Evolutionary conservation across 2,113 vertebrate genomes (phyloP).

Genomic region (Balaeniceps rex): DNA sequence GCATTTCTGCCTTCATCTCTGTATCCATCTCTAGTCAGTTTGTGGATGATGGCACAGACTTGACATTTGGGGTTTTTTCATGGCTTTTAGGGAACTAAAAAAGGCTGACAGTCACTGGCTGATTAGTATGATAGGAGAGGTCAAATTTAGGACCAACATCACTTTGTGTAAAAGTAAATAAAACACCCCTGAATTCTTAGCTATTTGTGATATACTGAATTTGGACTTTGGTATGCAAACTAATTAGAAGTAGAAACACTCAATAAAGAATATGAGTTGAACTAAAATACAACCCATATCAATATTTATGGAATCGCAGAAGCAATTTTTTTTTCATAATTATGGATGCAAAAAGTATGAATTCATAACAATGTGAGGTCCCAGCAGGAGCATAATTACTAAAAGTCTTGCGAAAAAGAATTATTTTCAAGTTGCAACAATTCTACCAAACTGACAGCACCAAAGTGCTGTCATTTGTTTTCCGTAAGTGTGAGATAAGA

Average conservation of each 20-base stretch:
- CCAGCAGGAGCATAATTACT: not conserved
- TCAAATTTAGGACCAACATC: not conserved
- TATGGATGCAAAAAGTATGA: not conserved
- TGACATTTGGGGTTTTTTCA: not conserved
- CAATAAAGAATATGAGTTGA: not conserved
- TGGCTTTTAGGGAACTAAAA: not conserved
- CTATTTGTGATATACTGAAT: not conserved
- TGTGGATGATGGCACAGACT: not conserved
- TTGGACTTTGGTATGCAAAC: not conserved
- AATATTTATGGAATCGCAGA: not conserved
- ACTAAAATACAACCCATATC: not conserved
- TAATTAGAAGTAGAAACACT: not conserved
- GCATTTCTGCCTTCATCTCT: not conserved
- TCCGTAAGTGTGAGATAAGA: not conserved
- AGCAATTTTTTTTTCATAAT: not conserved
- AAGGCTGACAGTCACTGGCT: not conserved
- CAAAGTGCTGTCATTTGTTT: not conserved
- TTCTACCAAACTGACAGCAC: not conserved
- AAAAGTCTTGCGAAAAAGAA: not conserved
- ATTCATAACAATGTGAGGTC: not conserved
- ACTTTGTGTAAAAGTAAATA: not conserved
- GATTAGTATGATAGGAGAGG: not conserved
- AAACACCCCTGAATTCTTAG: not conserved
- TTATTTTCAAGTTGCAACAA: not conserved
- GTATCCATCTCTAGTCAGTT: not conserved